These are phyloP conservation scores for Lucilia sericata DNA, from an alignment of 1,140 invertebrate genomes.

Conservation along the genomic window DNA sequence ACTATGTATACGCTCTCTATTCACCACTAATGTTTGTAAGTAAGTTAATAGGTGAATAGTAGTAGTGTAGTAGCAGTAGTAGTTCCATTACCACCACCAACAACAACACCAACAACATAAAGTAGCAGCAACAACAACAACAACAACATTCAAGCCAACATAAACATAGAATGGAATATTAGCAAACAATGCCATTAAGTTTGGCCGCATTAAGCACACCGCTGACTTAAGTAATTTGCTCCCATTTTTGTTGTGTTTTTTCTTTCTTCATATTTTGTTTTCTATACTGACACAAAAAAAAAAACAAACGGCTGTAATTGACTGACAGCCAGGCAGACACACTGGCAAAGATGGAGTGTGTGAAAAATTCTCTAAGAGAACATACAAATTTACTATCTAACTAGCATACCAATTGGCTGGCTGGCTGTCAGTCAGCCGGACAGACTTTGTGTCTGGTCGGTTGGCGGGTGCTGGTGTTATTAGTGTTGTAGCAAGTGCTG, in stretches of 20 bases:
- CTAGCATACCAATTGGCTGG: background rate
- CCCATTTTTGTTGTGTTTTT: conserved; percentile 32
- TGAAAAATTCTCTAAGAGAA: background rate
- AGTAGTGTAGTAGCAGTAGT: background rate
- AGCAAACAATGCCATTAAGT: conserved; percentile 40
- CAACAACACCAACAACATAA: background rate
- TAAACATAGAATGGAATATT: conserved; percentile 30
- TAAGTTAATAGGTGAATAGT: background rate
- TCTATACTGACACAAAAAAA: conserved; percentile 4
- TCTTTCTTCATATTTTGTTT: background rate
- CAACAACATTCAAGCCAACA: background rate
- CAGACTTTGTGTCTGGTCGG: background rate
- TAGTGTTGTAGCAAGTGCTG: conserved; percentile 18
- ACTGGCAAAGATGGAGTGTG: background rate
- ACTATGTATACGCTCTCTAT: conserved; percentile 14
- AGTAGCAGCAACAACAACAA: background rate
- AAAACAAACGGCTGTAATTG: conserved; percentile 1
- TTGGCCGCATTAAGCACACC: conserved; percentile 35
- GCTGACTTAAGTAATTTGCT: conserved; percentile 43
- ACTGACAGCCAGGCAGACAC: conserved; percentile 4
- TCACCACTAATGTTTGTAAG: conserved; percentile 9
- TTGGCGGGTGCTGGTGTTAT: conserved; percentile 11
- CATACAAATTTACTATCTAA: too few relatives aligned
- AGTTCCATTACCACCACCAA: background rate
- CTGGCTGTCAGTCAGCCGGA: background rate